Conservation (phyloP, 92 coral and sea anemone species). For the Epizoanthus rinbou region DNA sequence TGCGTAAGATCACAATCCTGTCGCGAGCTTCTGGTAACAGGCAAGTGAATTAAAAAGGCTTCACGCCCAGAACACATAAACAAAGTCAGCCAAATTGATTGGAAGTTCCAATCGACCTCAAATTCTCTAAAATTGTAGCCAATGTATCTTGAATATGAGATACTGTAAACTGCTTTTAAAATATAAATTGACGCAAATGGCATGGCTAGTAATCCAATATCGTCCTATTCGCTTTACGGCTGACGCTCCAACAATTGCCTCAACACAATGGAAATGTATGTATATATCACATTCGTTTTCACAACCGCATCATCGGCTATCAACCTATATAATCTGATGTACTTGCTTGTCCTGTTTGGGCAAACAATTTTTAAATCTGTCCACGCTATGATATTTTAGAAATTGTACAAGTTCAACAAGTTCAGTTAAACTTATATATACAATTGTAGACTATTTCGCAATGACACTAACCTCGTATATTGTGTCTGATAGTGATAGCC, state of each 20-base stretch:
- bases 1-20: constrained; percentile 11
- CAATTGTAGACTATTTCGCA: background rate
- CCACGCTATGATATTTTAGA: no score
- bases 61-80: background rate
- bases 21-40: background rate
- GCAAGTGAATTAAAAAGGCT: background rate
- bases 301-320: no score
- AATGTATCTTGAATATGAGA: background rate
- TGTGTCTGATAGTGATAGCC: no score
- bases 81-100: background rate
- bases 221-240: no score
- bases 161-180: background rate
- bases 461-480: no score
- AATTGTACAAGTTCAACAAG: no score
- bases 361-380: no score
- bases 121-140: background rate
- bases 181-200: background rate
- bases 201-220: background rate
- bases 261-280: no score
- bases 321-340: no score
- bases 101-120: background rate
- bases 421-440: background rate
- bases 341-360: no score
- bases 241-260: no score
- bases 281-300: no score